A percentile compares a stretch with the other conserved stretches of the same genome.
Evolutionary conservation across 2,888 invertebrate genomes (phyloP).

Genomic region (Pharmacophagus antenor): DNA sequence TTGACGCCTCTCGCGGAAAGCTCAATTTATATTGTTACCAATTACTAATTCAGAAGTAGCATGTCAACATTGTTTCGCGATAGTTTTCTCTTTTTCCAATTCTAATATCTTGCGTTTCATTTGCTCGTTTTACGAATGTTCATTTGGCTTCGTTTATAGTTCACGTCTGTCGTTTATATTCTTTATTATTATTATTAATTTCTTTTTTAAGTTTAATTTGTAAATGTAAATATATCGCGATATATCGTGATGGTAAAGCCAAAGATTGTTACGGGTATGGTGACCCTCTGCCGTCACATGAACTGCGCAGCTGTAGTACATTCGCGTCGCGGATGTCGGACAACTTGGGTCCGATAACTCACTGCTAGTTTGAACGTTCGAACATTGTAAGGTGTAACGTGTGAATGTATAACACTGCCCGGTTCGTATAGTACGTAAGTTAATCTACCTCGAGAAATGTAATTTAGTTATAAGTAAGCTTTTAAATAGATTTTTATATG

Average conservation of each 20-base stretch:
- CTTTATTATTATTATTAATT: slow-evolving; percentile 46
- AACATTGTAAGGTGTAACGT: slow-evolving; percentile 15
- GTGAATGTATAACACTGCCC: slow-evolving; percentile 54
- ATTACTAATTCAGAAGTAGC: background rate
- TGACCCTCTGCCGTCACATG: slow-evolving; percentile 81
- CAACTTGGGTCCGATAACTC: background rate
- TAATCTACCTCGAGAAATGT: slow-evolving; percentile 80
- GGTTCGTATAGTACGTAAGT: slow-evolving; percentile 66
- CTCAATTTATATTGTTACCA: slow-evolving; percentile 23
- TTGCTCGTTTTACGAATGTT: slow-evolving; percentile 6
- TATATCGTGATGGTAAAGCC: slow-evolving; percentile 81
- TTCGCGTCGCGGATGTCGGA: slow-evolving; percentile 35
- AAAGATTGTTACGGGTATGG: slow-evolving; percentile 81
- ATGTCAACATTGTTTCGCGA: background rate
- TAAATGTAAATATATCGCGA: slow-evolving; percentile 73
- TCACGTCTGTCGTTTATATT: slow-evolving; percentile 46
- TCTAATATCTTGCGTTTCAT: background rate
- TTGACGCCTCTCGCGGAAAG: slow-evolving; percentile 5
- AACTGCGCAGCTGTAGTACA: slow-evolving; percentile 55
- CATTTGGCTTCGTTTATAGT: slow-evolving; percentile 42
- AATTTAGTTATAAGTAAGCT: slow-evolving; percentile 71
- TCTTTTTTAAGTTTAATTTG: slow-evolving; percentile 51
- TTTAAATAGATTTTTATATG: slow-evolving; percentile 79
- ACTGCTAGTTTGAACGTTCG: slow-evolving; percentile 26
- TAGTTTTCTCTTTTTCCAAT: background rate